These are phyloP conservation scores for Tenthredo mesomela DNA, from an alignment of 2,888 invertebrate species.

Conservation along the genomic window DNA sequence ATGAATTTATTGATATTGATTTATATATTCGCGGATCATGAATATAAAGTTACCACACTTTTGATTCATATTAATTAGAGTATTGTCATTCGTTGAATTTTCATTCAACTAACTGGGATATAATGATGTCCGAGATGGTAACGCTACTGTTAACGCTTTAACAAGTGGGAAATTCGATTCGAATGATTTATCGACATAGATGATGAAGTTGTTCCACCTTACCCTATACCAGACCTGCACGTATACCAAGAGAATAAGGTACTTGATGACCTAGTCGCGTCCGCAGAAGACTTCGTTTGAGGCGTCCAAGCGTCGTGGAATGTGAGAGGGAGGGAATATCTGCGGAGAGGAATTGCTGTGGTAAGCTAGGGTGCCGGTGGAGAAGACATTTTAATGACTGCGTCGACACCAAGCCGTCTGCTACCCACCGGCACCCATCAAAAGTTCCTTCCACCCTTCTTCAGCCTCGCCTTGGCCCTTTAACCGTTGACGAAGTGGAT, in stretches of 20 bases:
- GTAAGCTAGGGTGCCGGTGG: conserved; percentile 16
- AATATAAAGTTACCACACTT: not conserved
- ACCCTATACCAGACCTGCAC: not conserved
- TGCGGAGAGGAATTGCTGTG: conserved; percentile 14
- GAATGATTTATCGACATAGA: conserved; percentile 15
- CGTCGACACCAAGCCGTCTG: conserved; percentile 41
- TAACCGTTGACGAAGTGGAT: conserved; percentile 53
- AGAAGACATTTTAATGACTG: conserved; percentile 46
- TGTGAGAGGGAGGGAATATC: conserved; percentile 12
- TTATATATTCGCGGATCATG: not conserved
- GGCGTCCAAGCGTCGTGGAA: conserved; percentile 45
- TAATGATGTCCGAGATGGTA: not conserved
- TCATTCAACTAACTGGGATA: not conserved
- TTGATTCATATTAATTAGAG: not conserved
- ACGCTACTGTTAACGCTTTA: not conserved
- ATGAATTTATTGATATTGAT: not conserved
- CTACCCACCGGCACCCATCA: conserved; percentile 17
- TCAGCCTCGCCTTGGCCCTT: conserved; percentile 26
- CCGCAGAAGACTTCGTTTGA: conserved; percentile 25
- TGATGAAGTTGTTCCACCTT: conserved; percentile 9
- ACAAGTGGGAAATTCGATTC: not conserved
- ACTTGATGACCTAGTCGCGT: conserved; percentile 35
- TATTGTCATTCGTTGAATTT: not conserved
- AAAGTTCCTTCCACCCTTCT: conserved; percentile 30
- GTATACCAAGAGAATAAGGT: conserved; percentile 30